Evolutionary conservation across 2,113 vertebrate genomes (phyloP).

Genomic region (Gymnarchus niloticus): DNA sequence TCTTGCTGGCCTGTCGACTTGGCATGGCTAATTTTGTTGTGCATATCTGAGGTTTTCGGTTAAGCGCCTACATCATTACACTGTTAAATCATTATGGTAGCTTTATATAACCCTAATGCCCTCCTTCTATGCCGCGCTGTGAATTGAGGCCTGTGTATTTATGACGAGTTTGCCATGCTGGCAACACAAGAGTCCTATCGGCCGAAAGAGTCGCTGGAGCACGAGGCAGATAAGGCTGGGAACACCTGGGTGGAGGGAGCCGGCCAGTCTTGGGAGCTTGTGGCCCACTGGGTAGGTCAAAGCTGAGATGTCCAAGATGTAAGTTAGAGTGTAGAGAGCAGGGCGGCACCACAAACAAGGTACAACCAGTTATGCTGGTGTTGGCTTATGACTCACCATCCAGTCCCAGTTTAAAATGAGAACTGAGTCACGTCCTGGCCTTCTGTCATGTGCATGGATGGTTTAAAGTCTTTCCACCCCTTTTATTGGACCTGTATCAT

Average conservation of each 20-base stretch:
- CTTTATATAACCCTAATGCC: neutral
- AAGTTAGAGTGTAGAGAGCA: neutral
- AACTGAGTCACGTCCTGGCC: neutral
- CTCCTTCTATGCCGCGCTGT: neutral
- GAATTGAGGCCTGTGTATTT: neutral
- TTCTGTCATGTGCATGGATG: neutral
- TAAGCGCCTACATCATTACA: neutral
- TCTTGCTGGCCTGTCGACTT: constrained; percentile 3
- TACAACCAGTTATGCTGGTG: neutral
- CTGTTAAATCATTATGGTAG: neutral
- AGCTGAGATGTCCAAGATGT: neutral
- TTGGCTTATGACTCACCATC: neutral
- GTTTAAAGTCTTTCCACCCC: neutral
- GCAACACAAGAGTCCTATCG: neutral
- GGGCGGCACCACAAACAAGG: neutral
- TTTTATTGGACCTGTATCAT: neutral
- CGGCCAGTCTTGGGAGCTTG: neutral
- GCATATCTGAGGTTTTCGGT: constrained; percentile 2
- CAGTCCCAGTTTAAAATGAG: neutral
- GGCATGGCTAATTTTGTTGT: neutral
- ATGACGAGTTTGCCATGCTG: neutral
- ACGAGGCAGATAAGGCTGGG: neutral
- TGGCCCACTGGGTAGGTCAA: neutral
- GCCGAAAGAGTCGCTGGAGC: neutral
- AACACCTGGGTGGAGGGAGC: neutral